Evolutionary conservation across 1,140 invertebrate species (phyloP).

Genomic region (Calosoma granatense): DNA sequence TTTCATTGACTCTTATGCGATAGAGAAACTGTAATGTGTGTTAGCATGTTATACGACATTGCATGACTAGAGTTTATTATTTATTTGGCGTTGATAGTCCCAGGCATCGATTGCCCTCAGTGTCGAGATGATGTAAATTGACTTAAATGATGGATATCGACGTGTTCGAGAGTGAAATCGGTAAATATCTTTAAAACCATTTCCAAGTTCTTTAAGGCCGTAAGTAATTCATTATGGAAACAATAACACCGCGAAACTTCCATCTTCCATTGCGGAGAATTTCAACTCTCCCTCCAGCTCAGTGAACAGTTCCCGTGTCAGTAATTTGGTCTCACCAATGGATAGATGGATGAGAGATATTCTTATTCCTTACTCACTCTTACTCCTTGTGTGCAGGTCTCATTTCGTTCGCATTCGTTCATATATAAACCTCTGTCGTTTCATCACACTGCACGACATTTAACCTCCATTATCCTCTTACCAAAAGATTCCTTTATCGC

Average conservation of each 20-base stretch:
- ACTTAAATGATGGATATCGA: background rate
- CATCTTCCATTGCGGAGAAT: background rate
- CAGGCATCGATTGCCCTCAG: background rate
- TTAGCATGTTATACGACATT: no score
- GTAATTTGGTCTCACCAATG: background rate
- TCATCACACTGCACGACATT: background rate
- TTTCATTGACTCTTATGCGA: background rate
- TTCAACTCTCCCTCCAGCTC: no score
- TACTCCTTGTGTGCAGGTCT: background rate
- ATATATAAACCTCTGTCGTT: background rate
- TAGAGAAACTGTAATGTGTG: no score
- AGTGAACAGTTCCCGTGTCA: no score
- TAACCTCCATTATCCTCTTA: conserved; percentile 9
- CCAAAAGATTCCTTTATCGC: conserved; percentile 7
- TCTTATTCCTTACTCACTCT: background rate
- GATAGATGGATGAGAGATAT: background rate
- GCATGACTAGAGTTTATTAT: no score
- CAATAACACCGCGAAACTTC: background rate
- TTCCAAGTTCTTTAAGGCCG: background rate
- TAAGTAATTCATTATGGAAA: conserved; percentile 8
- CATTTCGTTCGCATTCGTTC: background rate
- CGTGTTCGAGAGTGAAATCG: background rate
- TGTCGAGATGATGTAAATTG: background rate
- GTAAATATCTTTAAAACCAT: conserved; percentile 1
- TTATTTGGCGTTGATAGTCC: no score